Conservation (phyloP, 2,113 vertebrate genomes). For the Lophotis ruficrista region DNA sequence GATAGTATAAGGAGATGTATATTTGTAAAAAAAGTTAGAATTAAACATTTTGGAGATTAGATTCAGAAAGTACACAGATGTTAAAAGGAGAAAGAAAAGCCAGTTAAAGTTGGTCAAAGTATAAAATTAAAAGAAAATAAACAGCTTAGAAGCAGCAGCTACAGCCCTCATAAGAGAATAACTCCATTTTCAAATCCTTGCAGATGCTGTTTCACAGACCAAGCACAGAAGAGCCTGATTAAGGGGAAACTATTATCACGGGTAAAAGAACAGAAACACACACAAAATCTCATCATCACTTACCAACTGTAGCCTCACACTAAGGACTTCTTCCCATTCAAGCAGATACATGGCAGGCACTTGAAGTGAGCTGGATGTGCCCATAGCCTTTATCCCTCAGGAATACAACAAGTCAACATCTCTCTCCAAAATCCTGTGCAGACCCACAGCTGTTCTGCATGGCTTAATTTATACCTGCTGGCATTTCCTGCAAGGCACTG, state of each 20-base stretch:
- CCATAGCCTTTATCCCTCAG: not conserved
- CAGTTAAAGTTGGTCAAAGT: not conserved
- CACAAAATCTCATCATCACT: not conserved
- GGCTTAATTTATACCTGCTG: not conserved
- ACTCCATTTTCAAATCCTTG: not conserved
- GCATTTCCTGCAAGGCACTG: not conserved
- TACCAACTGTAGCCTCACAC: not conserved
- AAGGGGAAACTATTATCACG: not conserved
- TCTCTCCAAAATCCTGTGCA: not conserved
- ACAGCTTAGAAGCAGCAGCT: not conserved
- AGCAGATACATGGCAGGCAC: accelerated
- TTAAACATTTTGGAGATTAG: not conserved
- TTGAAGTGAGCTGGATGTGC: not conserved
- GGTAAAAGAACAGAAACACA: not conserved
- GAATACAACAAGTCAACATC: not conserved
- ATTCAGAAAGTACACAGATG: not conserved
- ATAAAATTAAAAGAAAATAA: constrained; percentile 19
- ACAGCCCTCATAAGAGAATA: not conserved
- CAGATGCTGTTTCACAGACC: not conserved
- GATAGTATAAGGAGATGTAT: not conserved
- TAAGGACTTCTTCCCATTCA: not conserved
- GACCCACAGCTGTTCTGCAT: accelerated
- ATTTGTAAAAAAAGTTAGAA: not conserved
- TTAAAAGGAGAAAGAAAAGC: constrained; percentile 23
- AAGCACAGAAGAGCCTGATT: not conserved